phyloP scores from a whole-genome alignment of 1,140 invertebrate genomes.

The Temnothorax curvispinosus region DNA sequence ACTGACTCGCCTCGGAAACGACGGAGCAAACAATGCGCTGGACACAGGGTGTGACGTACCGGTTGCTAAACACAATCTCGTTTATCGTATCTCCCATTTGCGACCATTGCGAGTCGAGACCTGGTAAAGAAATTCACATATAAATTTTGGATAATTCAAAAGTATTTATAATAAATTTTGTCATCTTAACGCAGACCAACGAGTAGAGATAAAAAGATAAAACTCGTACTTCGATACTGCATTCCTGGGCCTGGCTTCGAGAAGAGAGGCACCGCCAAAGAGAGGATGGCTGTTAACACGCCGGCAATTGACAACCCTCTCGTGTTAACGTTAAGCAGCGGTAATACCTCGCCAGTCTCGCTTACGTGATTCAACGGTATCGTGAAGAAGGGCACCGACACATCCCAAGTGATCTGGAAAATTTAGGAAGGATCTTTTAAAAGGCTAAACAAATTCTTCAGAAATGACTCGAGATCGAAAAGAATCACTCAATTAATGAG shows the following conservation, averaged over 20 bases:
- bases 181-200: neutral
- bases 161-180: neutral
- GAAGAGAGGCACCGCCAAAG: slow-evolving; percentile 75
- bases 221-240: slow-evolving; percentile 68
- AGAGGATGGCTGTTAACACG: slow-evolving; percentile 69
- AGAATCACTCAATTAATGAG: neutral
- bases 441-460: neutral
- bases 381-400: slow-evolving; percentile 80
- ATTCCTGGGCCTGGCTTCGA: slow-evolving; percentile 60
- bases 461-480: neutral
- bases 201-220: neutral
- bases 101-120: slow-evolving; percentile 58
- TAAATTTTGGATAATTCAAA: neutral
- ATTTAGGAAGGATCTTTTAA: slow-evolving; percentile 12
- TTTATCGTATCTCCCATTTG: slow-evolving; percentile 72
- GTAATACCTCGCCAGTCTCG: slow-evolving; percentile 48
- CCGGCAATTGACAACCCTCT: slow-evolving; percentile 77
- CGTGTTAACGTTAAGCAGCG: slow-evolving; percentile 77
- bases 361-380: slow-evolving; percentile 74
- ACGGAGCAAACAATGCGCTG: slow-evolving; percentile 80
- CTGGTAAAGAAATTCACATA: slow-evolving; percentile 50
- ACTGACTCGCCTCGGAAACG: slow-evolving; percentile 70
- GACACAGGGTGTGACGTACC: slow-evolving; percentile 78
- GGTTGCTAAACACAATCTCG: slow-evolving; percentile 78
- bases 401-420: slow-evolving; percentile 78